These are phyloP conservation scores for Dicranocentrus wangi DNA, from an alignment of 2,888 invertebrate genomes.

Conservation along the genomic window DNA sequence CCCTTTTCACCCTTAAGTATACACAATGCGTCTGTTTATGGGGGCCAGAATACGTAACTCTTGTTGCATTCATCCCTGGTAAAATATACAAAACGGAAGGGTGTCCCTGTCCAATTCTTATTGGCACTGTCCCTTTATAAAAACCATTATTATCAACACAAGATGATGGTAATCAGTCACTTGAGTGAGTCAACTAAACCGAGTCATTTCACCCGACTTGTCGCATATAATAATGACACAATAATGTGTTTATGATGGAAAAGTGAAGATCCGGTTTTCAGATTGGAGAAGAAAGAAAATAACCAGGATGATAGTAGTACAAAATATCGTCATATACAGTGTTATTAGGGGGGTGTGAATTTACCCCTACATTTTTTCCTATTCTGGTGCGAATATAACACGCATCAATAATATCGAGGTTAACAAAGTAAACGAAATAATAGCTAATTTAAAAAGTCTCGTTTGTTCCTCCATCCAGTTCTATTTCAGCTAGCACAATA, in stretches of 20 bases:
- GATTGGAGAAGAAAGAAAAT: conserved; percentile 22
- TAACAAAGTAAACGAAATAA: conserved; percentile 47
- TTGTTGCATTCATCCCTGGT: conserved; percentile 13
- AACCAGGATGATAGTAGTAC: too few species aligned
- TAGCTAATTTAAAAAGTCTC: conserved; percentile 57
- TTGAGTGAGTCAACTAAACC: conserved; percentile 58
- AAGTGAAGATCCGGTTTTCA: conserved; percentile 33
- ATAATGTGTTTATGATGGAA: conserved; percentile 63
- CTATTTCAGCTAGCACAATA: too few species aligned
- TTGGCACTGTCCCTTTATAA: too few species aligned
- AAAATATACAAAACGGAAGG: conserved; percentile 51
- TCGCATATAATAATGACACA: conserved; percentile 58
- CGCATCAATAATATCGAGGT: too few species aligned
- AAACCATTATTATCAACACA: conserved; percentile 44
- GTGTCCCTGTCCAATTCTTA: too few species aligned
- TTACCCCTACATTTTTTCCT: too few species aligned
- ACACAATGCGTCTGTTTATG: not conserved
- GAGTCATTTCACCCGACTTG: conserved; percentile 59
- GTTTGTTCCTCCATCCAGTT: too few species aligned
- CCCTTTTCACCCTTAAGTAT: too few species aligned
- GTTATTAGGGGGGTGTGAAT: too few species aligned
- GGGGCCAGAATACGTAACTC: not conserved
- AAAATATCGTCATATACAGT: too few species aligned
- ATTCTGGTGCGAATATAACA: too few species aligned
- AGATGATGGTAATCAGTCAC: conserved; percentile 65